phyloP scores from a whole-genome alignment of 2,888 invertebrate species.

The Allacma fusca region DNA sequence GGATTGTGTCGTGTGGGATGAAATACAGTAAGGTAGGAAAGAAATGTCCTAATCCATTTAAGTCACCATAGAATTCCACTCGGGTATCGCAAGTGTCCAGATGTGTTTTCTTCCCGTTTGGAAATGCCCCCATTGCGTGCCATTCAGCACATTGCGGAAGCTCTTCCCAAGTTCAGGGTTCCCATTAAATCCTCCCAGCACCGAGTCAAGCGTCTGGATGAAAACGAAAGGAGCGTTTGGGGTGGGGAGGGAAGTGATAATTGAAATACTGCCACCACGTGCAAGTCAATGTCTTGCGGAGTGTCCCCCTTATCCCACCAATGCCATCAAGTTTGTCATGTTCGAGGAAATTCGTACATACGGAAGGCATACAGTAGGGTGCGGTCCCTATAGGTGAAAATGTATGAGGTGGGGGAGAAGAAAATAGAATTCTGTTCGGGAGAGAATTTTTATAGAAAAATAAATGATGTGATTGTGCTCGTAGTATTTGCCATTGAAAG shows the following conservation, averaged over 20 bases:
- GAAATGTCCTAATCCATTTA: constrained; percentile 8
- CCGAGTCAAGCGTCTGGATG: too few relatives aligned
- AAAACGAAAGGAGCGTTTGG: not conserved
- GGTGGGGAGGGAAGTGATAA: constrained; percentile 34
- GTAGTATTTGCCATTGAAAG: constrained; percentile 35
- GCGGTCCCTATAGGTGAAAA: constrained; percentile 39
- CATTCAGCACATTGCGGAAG: not conserved
- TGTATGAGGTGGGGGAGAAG: constrained; percentile 43
- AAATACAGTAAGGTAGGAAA: not conserved
- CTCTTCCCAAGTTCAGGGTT: not conserved
- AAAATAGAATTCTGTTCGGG: constrained; percentile 50
- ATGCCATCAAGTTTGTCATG: not conserved
- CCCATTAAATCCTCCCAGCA: not conserved
- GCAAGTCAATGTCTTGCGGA: constrained; percentile 11
- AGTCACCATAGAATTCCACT: not conserved
- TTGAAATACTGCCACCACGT: constrained; percentile 27
- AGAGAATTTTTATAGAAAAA: constrained; percentile 55
- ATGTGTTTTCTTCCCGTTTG: not conserved
- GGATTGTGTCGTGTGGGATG: not conserved
- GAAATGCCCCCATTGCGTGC: not conserved
- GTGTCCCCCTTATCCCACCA: not conserved
- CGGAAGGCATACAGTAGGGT: not conserved
- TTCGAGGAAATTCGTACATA: too few relatives aligned
- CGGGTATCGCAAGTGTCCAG: not conserved
- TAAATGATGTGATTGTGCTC: constrained; percentile 57